A percentile compares a stretch with the other conserved stretches of the same genome.
These are phyloP conservation scores for Lordiphosa clarofinis DNA, from an alignment of 1,140 invertebrate species.

Conservation along the genomic window DNA sequence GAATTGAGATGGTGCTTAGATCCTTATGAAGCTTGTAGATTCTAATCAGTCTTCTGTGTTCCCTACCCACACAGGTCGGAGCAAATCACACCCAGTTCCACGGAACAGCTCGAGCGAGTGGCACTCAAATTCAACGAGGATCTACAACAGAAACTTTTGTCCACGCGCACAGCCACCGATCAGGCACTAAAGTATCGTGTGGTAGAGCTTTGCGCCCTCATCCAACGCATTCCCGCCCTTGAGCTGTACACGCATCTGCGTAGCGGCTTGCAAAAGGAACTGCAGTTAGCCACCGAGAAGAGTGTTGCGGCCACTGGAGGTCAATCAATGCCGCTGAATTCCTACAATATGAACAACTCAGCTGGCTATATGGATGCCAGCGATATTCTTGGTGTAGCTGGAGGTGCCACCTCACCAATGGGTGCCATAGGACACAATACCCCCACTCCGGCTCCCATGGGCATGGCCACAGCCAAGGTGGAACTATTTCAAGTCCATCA, in stretches of 20 bases:
- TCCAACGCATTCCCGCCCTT: constrained; percentile 56
- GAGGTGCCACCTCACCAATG: constrained; percentile 18
- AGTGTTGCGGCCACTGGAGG: constrained; percentile 46
- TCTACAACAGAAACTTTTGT: constrained; percentile 65
- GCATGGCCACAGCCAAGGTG: constrained; percentile 41
- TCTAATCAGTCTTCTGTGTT: background rate
- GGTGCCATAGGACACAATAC: constrained; percentile 29
- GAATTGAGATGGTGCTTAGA: background rate
- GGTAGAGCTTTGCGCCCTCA: constrained; percentile 63
- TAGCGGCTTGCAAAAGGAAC: constrained; percentile 63
- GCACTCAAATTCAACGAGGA: constrained; percentile 68
- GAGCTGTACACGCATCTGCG: constrained; percentile 68
- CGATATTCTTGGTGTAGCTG: constrained; percentile 33
- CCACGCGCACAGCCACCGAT: constrained; percentile 60
- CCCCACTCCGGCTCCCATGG: constrained; percentile 16
- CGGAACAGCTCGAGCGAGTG: constrained; percentile 58
- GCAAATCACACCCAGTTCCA: constrained; percentile 55
- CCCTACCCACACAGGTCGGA: constrained; percentile 49
- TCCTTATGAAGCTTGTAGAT: background rate
- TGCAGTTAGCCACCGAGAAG: constrained; percentile 70
- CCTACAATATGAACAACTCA: constrained; percentile 62
- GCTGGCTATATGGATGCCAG: constrained; percentile 45
- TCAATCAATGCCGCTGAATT: constrained; percentile 66
- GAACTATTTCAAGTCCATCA: constrained; percentile 49
- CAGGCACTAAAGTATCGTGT: constrained; percentile 65